A percentile compares a stretch with the other conserved stretches of the same genome.
Conservation (phyloP, 1,140 invertebrate genomes). For the Drosophila punjabiensis region DNA sequence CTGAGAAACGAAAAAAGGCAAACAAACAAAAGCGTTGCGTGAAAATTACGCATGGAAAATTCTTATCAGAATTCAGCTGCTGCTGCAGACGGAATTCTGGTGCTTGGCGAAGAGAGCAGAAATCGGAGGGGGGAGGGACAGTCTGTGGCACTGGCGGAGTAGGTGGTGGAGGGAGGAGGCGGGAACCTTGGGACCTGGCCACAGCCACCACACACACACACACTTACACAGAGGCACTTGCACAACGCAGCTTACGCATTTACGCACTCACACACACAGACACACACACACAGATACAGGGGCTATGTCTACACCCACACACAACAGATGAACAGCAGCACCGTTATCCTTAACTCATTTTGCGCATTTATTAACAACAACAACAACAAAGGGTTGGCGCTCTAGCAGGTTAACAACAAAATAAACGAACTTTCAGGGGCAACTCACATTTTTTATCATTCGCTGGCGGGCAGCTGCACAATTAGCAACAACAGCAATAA, state of each 20-base stretch:
- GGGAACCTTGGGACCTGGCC: conserved; percentile 51
- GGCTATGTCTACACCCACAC: conserved; percentile 11
- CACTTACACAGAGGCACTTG: conserved; percentile 1
- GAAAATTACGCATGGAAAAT: conserved; percentile 55
- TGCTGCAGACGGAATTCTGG: conserved; percentile 44
- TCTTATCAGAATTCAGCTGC: conserved; percentile 51
- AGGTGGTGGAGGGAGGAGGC: not conserved
- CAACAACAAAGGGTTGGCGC: not conserved
- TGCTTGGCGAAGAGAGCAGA: conserved; percentile 29
- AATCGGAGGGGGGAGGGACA: conserved; percentile 14
- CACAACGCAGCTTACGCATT: conserved; percentile 68
- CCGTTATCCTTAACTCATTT: conserved; percentile 59
- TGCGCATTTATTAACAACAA: conserved; percentile 41
- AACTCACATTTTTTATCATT: conserved; percentile 63
- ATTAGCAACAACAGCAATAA: conserved; percentile 48
- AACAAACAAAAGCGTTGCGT: conserved; percentile 42
- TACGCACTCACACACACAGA: conserved; percentile 60
- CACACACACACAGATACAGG: conserved; percentile 24
- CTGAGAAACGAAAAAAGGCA: not conserved
- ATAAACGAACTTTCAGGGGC: conserved; percentile 7
- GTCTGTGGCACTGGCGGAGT: conserved; percentile 13
- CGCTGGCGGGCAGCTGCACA: conserved; percentile 35
- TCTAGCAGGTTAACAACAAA: conserved; percentile 11
- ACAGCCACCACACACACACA: conserved; percentile 58
- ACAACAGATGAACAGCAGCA: conserved; percentile 17